phyloP scores from a whole-genome alignment of 1,140 invertebrate species.

The Rhagoletis zephyria region DNA sequence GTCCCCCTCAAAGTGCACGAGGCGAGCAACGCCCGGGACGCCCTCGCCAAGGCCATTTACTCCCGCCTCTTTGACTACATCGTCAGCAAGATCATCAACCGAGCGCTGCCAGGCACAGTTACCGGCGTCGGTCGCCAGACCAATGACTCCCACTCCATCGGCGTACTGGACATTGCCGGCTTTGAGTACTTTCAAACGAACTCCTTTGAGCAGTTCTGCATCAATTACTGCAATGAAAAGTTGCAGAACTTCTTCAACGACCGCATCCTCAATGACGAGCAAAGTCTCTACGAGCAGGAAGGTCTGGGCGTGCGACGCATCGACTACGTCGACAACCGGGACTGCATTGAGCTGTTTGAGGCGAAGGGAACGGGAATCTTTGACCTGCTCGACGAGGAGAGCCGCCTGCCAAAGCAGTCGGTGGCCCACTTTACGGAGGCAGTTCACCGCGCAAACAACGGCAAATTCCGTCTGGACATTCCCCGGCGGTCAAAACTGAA shows the following conservation, averaged over 20 bases:
- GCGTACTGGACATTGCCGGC: slow-evolving; percentile 97
- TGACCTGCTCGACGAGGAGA: slow-evolving; percentile 95
- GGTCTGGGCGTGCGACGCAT: slow-evolving; percentile 95
- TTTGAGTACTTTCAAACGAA: slow-evolving; percentile 98
- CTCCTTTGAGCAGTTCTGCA: slow-evolving; percentile 96
- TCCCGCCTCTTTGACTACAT: slow-evolving; percentile 96
- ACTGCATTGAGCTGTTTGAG: slow-evolving; percentile 96
- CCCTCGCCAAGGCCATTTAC: slow-evolving; percentile 96
- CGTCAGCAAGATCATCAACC: too few species aligned
- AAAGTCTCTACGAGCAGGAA: slow-evolving; percentile 93
- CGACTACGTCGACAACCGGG: slow-evolving; percentile 95
- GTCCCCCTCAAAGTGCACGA: slow-evolving; percentile 95
- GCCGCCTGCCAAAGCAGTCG: slow-evolving; percentile 93
- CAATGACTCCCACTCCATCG: slow-evolving; percentile 95
- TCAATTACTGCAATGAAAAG: slow-evolving; percentile 96
- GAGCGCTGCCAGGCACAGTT: too few species aligned
- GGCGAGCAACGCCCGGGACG: slow-evolving; percentile 93
- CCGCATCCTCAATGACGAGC: slow-evolving; percentile 93
- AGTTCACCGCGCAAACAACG: slow-evolving; percentile 88
- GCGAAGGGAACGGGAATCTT: slow-evolving; percentile 90
- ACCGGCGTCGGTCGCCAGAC: slow-evolving; percentile 90
- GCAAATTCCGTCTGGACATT: slow-evolving; percentile 88
- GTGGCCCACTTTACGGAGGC: slow-evolving; percentile 92
- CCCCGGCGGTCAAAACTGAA: slow-evolving; percentile 93
- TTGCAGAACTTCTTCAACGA: slow-evolving; percentile 98